Conservation (phyloP, 2,888 invertebrate species). For the Flexamia atlantica region DNA sequence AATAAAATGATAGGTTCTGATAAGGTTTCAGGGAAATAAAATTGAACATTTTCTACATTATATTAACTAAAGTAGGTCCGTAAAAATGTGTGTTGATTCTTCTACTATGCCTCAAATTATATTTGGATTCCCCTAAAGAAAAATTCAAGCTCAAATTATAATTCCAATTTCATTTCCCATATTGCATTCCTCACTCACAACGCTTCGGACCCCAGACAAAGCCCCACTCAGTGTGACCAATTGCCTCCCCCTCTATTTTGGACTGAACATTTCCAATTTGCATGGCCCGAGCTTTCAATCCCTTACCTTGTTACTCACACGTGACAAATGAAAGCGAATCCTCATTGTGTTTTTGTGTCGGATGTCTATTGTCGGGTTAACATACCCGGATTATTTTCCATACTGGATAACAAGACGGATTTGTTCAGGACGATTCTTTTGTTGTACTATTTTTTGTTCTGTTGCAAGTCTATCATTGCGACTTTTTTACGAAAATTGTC, state of each 20-base stretch:
- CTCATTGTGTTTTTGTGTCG: conserved; percentile 15
- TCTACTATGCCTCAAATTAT: too few species aligned
- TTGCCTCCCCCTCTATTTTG: not conserved
- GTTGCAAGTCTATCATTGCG: not conserved
- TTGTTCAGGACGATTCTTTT: not conserved
- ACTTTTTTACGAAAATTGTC: too few species aligned
- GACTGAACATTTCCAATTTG: conserved; percentile 45
- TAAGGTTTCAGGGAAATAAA: too few species aligned
- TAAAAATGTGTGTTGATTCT: too few species aligned
- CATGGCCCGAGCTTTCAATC: conserved; percentile 14
- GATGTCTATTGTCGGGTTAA: not conserved
- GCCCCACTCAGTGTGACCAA: conserved; percentile 18
- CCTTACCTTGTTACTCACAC: not conserved
- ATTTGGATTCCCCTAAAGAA: too few species aligned
- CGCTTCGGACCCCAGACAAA: not conserved
- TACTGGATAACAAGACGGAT: conserved; percentile 36
- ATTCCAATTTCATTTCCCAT: too few species aligned
- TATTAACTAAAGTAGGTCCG: too few species aligned
- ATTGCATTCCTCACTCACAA: not conserved
- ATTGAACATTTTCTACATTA: too few species aligned
- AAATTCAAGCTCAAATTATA: too few species aligned
- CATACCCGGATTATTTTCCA: conserved; percentile 8
- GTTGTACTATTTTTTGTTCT: not conserved
- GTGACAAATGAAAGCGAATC: conserved; percentile 44
- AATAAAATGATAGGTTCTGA: too few species aligned